Base-by-base conservation (phyloP, 37 sponge, comb jelly and placozoan genomes). In the Amphimedon queenslandica region DNA sequence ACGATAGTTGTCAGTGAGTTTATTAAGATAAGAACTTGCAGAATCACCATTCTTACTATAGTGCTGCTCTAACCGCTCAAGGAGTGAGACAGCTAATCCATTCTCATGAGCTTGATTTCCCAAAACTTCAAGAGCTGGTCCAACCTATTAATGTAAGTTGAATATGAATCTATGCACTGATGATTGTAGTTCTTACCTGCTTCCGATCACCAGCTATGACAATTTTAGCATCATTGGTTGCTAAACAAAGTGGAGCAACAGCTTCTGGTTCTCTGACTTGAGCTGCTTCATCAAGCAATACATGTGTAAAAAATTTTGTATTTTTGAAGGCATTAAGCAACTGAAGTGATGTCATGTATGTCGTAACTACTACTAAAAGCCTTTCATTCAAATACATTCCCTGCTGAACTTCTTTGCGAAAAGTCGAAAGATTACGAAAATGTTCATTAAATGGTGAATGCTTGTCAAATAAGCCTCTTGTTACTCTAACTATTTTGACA, bases 1-100 rank as follows among this genome's bases (percentile, higher is more conserved):
- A n/a, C 90, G 81, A 66, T 74, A 84, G 73, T 81, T 84, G 64
- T 75, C 75, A 1, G 66, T 21, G 27, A 90, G 60, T 24, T 37
- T 40, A 11, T 11, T n/a, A 8, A 31, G 20, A 42, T 5, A 11
- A 32, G 1, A 21, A 29, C 13, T 13, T 18, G 53, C 53, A 47
- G 8, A 8, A 13, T 13, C 53, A 47, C 16, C 60, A 20, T 57
- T 21, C 4, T 0, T 2, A 4, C 40, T 18, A 28, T 78, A 78
- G 2, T 41, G 2, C 30, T 43, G 67, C 23, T 55, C 38, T n/a
- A 78, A 57, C 4, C 78, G 5, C 34, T 67, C 69, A 33, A 78
- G 13, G 16, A 78, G 40, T 3, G 69, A 51, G 0, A 53, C 58
- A 8, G 55, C 37, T 4, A 78, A 35, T 37, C 78, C 78, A 34